Evolutionary conservation across 2,113 vertebrate species (phyloP).

Genomic region (Tragelaphus buxtoni): DNA sequence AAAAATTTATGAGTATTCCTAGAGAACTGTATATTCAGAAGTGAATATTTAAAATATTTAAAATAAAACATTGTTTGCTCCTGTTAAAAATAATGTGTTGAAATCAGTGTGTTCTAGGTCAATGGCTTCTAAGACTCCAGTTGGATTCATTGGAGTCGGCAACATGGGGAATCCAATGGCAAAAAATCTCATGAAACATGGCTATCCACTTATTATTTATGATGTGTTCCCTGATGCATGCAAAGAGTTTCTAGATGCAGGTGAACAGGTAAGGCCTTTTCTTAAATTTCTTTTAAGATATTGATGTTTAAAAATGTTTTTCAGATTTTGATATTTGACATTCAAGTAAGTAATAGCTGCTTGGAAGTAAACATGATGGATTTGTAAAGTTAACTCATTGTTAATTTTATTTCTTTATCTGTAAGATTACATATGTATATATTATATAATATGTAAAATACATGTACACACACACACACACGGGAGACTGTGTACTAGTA

Average conservation of each 20-base stretch:
- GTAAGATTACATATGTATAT: neutral
- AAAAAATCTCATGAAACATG: slow-evolving; percentile 95
- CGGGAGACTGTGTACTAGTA: neutral
- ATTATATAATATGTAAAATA: neutral
- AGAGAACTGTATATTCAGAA: neutral
- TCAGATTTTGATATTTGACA: slow-evolving; percentile 35
- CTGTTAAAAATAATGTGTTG: slow-evolving; percentile 73
- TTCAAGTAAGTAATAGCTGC: neutral
- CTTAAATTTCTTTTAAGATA: slow-evolving; percentile 38
- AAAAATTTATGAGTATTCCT: slow-evolving; percentile 6
- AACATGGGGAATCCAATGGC: slow-evolving; percentile 99
- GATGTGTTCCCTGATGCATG: slow-evolving; percentile 98
- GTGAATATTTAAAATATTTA: slow-evolving; percentile 52
- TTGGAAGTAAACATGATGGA: neutral
- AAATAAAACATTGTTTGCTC: neutral
- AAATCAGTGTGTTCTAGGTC: slow-evolving; percentile 90
- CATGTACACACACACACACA: neutral
- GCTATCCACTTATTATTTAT: slow-evolving; percentile 93
- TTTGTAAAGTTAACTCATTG: neutral
- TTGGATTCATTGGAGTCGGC: slow-evolving; percentile 96
- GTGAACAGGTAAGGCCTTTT: slow-evolving; percentile 89
- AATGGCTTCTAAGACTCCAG: slow-evolving; percentile 97
- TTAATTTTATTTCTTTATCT: neutral
- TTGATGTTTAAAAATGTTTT: slow-evolving; percentile 46
- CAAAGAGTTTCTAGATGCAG: slow-evolving; percentile 93